Evolutionary conservation across 2,888 invertebrate species (phyloP).

Genomic region (Tineola bisselliella): DNA sequence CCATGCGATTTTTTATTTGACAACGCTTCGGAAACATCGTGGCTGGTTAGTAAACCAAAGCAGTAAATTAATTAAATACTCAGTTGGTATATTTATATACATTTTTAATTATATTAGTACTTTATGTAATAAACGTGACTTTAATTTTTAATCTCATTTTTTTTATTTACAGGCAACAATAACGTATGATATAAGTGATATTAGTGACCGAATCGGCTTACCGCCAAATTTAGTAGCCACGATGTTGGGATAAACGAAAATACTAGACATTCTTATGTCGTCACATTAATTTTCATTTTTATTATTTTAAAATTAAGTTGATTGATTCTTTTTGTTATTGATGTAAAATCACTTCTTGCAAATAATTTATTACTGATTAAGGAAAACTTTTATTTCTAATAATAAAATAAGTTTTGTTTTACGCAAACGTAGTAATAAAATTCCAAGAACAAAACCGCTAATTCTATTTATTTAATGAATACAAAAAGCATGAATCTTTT

Average conservation of each 20-base stretch:
- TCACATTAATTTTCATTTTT: no score
- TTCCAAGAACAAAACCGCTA: background rate
- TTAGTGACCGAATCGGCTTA: background rate
- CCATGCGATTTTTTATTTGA: no score
- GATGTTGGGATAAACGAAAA: background rate
- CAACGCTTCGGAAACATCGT: no score
- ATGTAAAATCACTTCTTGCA: background rate
- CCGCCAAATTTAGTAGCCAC: slow-evolving; percentile 4
- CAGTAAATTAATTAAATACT: no score
- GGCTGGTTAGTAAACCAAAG: no score
- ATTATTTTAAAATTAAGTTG: no score
- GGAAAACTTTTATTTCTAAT: no score
- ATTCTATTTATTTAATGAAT: background rate
- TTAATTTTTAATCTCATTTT: no score
- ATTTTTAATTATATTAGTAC: no score
- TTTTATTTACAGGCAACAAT: slow-evolving; percentile 11
- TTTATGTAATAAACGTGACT: no score
- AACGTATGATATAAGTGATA: background rate
- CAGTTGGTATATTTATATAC: no score
- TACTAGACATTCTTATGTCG: background rate
- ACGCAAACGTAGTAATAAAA: background rate
- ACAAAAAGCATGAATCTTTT: background rate
- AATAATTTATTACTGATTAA: background rate
- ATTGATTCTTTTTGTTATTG: background rate
- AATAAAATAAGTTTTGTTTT: no score